Evolutionary conservation across 2,888 invertebrate species (phyloP).

Genomic region (Chydorus sphaericus): DNA sequence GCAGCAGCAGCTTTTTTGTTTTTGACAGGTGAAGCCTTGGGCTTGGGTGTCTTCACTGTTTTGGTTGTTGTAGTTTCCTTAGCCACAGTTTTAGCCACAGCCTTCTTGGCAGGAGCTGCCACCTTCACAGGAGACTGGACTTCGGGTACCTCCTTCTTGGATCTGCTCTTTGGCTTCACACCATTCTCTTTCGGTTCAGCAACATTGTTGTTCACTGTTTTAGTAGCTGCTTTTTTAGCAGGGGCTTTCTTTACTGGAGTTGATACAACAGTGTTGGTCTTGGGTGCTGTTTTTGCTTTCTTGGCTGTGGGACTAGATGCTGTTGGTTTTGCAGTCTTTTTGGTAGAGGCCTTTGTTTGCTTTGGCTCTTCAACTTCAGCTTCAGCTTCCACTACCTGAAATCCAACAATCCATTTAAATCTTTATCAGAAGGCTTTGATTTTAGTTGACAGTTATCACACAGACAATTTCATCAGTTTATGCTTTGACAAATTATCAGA

Average conservation of each 20-base stretch:
- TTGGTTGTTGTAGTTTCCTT: constrained; percentile 1
- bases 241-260: neutral
- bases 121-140: neutral
- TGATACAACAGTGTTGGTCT: neutral
- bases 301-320: neutral
- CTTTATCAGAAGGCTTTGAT: neutral
- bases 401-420: neutral
- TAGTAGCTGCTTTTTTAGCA: neutral
- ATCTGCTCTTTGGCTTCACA: neutral
- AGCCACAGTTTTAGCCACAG: neutral
- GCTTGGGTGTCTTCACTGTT: neutral
- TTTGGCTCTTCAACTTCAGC: neutral
- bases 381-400: neutral
- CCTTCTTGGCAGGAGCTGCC: neutral
- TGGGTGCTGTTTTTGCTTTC: constrained; percentile 1
- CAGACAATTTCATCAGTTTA: neutral
- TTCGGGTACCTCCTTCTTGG: constrained; percentile 1
- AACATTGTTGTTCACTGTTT: neutral
- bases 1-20: neutral
- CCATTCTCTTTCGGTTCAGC: neutral
- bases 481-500: neutral
- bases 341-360: neutral
- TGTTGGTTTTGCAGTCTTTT: neutral
- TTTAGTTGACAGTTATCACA: neutral
- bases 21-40: constrained; percentile 3